Percentiles rank a stretch among this genome's conserved stretches.
These are phyloP conservation scores for Scophthalmus maximus DNA, from an alignment of 2,113 vertebrate genomes.

Conservation along the genomic window DNA sequence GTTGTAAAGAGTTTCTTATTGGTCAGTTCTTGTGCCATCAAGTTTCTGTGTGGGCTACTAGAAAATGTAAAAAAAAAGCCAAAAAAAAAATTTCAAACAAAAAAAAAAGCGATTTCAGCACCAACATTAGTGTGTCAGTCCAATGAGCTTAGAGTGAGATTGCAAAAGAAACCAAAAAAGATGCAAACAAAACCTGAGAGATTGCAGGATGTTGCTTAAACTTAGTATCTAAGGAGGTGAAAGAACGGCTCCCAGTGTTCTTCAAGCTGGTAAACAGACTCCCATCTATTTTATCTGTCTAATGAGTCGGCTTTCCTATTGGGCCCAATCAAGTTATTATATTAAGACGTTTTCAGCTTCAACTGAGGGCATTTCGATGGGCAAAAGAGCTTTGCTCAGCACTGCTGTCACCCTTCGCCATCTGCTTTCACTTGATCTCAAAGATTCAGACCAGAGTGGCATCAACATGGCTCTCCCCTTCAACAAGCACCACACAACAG, in stretches of 20 bases:
- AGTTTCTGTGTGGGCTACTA: slow-evolving; percentile 87
- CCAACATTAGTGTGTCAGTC: slow-evolving; percentile 86
- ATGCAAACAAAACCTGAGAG: slow-evolving; percentile 74
- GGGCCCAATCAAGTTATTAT: slow-evolving; percentile 45
- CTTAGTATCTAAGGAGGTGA: slow-evolving; percentile 69
- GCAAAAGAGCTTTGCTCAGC: slow-evolving; percentile 69
- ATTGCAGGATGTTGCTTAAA: slow-evolving; percentile 75
- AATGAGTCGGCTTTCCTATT: slow-evolving; percentile 41
- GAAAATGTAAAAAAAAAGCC: slow-evolving; percentile 75
- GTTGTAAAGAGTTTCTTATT: slow-evolving; percentile 89
- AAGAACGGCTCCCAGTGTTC: slow-evolving; percentile 53
- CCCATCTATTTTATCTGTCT: slow-evolving; percentile 62
- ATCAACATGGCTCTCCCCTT: slow-evolving; percentile 54
- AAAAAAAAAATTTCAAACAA: slow-evolving; percentile 25
- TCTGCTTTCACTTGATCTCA: slow-evolving; percentile 72
- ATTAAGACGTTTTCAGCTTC: slow-evolving; percentile 44
- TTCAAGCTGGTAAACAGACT: slow-evolving; percentile 56
- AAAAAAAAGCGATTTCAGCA: slow-evolving; percentile 78
- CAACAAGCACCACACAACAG: slow-evolving; percentile 48
- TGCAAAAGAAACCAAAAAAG: slow-evolving; percentile 84
- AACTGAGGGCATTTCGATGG: slow-evolving; percentile 50
- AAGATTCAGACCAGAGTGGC: slow-evolving; percentile 59
- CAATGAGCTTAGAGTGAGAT: slow-evolving; percentile 86
- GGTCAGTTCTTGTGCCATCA: slow-evolving; percentile 88
- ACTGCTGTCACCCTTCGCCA: slow-evolving; percentile 59